Conservation (phyloP, 2,797 vertebrate genomes). For the Sardinella longiceps region DNA sequence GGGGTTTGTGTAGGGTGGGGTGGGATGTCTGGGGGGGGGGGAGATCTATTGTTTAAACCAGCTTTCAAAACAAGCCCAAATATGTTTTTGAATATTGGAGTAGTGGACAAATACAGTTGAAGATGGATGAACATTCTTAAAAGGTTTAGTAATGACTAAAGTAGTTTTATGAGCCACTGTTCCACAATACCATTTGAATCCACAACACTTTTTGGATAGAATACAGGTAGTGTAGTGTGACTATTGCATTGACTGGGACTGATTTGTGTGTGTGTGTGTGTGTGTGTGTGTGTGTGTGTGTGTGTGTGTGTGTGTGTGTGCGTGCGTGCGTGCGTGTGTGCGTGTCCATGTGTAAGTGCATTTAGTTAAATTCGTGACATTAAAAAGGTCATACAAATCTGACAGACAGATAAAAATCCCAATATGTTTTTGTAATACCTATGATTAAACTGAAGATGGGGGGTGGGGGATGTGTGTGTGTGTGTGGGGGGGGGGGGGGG, state of each 20-base stretch:
- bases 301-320: background rate
- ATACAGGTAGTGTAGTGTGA: background rate
- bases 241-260: slow-evolving; percentile 36
- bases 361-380: slow-evolving; percentile 71
- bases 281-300: background rate
- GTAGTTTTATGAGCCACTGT: too few species aligned
- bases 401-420: slow-evolving; percentile 45
- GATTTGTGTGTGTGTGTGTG: slow-evolving; percentile 29
- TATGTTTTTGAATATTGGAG: background rate
- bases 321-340: background rate
- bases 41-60: slow-evolving; percentile 6
- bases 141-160: too few species aligned
- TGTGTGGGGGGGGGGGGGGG: background rate
- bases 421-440: slow-evolving; percentile 49
- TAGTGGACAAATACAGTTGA: too few species aligned
- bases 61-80: background rate
- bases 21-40: background rate
- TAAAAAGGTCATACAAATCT: slow-evolving; percentile 80
- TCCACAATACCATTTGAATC: too few species aligned
- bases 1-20: background rate
- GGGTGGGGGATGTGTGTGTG: background rate
- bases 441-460: slow-evolving; percentile 52
- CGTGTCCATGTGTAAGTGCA: background rate
- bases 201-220: too few species aligned
- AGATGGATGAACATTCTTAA: too few species aligned